Evolutionary conservation across 2,797 vertebrate genomes (phyloP).

Genomic region (Chaunax sp.): DNA sequence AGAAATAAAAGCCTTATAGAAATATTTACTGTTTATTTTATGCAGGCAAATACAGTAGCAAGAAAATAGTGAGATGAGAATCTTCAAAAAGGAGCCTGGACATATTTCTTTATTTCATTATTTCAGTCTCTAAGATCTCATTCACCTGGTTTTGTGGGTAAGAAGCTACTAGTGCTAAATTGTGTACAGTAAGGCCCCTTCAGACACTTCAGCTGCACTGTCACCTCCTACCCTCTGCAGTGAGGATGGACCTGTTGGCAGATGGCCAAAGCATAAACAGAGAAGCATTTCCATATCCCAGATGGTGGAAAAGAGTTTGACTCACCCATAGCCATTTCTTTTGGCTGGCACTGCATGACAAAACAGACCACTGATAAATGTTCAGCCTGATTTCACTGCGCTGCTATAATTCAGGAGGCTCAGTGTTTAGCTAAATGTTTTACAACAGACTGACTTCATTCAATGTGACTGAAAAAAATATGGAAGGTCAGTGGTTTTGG

Average conservation of each 20-base stretch:
- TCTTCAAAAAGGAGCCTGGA: constrained; percentile 8
- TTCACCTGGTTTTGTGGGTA: constrained; percentile 51
- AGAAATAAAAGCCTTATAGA: constrained; percentile 3
- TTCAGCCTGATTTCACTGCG: constrained; percentile 54
- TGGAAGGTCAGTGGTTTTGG: background rate
- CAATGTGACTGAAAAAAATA: constrained; percentile 14
- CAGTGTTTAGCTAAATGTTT: constrained; percentile 45
- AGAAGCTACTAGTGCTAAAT: constrained; percentile 61
- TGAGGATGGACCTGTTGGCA: constrained; percentile 62
- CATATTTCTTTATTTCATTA: constrained; percentile 9
- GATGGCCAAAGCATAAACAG: constrained; percentile 71
- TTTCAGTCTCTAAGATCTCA: constrained; percentile 22
- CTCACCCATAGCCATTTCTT: constrained; percentile 47
- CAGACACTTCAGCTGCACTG: constrained; percentile 50
- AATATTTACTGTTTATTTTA: constrained; percentile 7
- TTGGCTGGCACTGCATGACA: constrained; percentile 42
- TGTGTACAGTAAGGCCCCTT: constrained; percentile 50
- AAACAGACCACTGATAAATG: constrained; percentile 56
- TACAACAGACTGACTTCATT: constrained; percentile 30
- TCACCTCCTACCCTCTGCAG: constrained; percentile 59
- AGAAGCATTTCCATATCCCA: constrained; percentile 74
- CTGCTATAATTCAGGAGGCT: constrained; percentile 54
- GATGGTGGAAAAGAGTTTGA: constrained; percentile 58
- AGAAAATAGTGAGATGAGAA: constrained; percentile 31
- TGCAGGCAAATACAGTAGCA: constrained; percentile 9